Conservation (phyloP, 2,113 vertebrate species). For the Lampris megalopsis region DNA sequence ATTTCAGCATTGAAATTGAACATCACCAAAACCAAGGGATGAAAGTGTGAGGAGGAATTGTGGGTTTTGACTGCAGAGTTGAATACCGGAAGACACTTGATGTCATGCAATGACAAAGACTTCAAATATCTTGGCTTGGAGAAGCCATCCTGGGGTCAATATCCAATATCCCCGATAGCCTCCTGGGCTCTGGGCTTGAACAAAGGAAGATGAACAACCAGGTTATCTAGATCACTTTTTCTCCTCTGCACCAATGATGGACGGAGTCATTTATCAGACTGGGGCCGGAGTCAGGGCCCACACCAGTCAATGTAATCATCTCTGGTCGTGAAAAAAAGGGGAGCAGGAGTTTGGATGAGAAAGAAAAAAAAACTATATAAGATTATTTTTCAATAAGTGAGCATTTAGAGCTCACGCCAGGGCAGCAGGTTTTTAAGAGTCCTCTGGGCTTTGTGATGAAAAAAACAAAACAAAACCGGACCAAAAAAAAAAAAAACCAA, state of each 20-base stretch:
- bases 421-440: slow-evolving; percentile 60
- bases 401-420: slow-evolving; percentile 53
- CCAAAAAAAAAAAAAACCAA: background rate
- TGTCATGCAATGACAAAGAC: slow-evolving; percentile 58
- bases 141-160: slow-evolving; percentile 68
- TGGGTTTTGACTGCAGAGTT: slow-evolving; percentile 27
- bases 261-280: slow-evolving; percentile 70
- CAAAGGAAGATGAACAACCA: slow-evolving; percentile 73
- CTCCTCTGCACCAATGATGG: slow-evolving; percentile 54
- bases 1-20: slow-evolving; percentile 23
- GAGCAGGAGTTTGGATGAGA: slow-evolving; percentile 49
- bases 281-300: slow-evolving; percentile 54
- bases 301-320: slow-evolving; percentile 70
- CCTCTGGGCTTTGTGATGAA: slow-evolving; percentile 58
- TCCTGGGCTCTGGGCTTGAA: slow-evolving; percentile 58
- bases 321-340: slow-evolving; percentile 41
- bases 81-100: slow-evolving; percentile 7
- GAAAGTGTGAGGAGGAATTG: slow-evolving; percentile 13
- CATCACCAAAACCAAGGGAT: slow-evolving; percentile 2
- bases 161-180: slow-evolving; percentile 66
- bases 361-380: slow-evolving; percentile 53
- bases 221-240: slow-evolving; percentile 56
- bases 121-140: slow-evolving; percentile 58
- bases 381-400: slow-evolving; percentile 78
- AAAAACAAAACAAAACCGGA: slow-evolving; percentile 13